These are phyloP conservation scores for Pachliopta kotzebuea DNA, from an alignment of 2,888 invertebrate genomes.

Conservation along the genomic window DNA sequence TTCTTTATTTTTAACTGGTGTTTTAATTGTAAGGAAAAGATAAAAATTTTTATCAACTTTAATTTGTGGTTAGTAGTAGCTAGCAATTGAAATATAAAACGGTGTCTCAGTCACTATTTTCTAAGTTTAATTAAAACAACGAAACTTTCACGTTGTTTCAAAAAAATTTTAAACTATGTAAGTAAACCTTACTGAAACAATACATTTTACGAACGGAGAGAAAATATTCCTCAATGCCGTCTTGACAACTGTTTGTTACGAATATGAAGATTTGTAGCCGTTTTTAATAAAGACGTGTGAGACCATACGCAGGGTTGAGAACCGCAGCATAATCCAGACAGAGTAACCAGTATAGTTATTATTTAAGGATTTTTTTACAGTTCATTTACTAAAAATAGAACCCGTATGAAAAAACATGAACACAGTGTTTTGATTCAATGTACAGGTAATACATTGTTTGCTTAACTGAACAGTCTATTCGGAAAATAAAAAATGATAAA, in stretches of 20 bases:
- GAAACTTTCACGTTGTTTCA: too few species aligned
- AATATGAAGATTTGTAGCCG: slow-evolving; percentile 18
- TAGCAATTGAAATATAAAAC: too few species aligned
- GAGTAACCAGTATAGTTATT: slow-evolving; percentile 4
- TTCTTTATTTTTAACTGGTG: slow-evolving; percentile 9
- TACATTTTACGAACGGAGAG: too few species aligned
- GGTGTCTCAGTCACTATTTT: too few species aligned
- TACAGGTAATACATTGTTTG: background rate
- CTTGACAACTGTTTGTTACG: background rate
- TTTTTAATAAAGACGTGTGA: slow-evolving; percentile 25
- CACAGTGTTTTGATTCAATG: background rate
- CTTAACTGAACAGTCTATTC: background rate
- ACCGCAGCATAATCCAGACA: slow-evolving; percentile 5
- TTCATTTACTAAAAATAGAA: background rate
- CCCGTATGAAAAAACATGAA: background rate
- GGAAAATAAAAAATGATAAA: background rate
- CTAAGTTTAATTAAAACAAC: too few species aligned
- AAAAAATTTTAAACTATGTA: too few species aligned
- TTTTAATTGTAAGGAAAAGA: background rate
- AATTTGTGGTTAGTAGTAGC: background rate
- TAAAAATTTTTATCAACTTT: too few species aligned
- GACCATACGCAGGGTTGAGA: slow-evolving; percentile 19
- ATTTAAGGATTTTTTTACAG: background rate
- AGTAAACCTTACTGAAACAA: too few species aligned
- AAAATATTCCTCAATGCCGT: background rate